A percentile compares a stretch with the other conserved stretches of the same genome.
Conservation (phyloP, 2,113 vertebrate species). For the Haemorhous mexicanus region DNA sequence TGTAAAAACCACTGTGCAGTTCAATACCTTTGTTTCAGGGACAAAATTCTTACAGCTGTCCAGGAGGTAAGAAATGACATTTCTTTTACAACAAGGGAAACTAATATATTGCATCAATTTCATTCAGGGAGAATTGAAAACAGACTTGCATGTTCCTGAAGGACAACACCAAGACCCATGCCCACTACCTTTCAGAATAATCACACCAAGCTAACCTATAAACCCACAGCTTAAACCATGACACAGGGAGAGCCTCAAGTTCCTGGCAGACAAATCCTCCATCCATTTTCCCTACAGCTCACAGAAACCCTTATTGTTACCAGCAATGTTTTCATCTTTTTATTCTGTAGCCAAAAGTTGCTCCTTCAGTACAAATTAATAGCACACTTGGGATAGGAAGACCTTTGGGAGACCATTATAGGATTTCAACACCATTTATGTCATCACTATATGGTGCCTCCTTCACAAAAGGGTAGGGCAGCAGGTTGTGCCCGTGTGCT, state of each 20-base stretch:
- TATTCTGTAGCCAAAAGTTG: background rate
- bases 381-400: background rate
- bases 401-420: background rate
- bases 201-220: background rate
- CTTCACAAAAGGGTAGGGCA: background rate
- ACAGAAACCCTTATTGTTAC: background rate
- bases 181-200: background rate
- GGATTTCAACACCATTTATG: background rate
- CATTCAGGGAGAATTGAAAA: background rate
- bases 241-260: background rate
- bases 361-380: constrained; percentile 8
- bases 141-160: background rate
- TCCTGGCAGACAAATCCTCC: background rate
- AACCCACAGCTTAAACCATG: background rate
- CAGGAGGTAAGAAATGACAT: background rate
- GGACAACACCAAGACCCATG: background rate
- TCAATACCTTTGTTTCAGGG: background rate
- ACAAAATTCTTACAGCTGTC: background rate
- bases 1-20: background rate
- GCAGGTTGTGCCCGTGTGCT: background rate
- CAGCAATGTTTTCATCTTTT: background rate
- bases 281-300: background rate
- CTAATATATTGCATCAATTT: background rate
- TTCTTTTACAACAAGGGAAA: background rate
- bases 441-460: background rate